Base-by-base conservation (phyloP, 2,888 invertebrate species). In the Polydrusus pterygomalis region DNA sequence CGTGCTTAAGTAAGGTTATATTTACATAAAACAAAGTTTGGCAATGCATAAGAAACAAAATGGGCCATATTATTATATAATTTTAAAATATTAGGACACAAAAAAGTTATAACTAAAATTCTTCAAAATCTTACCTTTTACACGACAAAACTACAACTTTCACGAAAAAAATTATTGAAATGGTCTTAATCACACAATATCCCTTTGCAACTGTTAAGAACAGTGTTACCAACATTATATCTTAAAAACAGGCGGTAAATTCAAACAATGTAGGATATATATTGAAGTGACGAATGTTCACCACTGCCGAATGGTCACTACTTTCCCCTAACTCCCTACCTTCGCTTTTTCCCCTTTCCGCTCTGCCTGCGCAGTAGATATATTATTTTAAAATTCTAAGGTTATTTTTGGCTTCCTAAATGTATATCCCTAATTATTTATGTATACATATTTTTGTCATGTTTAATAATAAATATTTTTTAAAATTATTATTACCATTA, bases 201-300 rank as follows among this genome's bases (percentile, higher is more conserved):
- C 34, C 1, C 34, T 6, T 34, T 34, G 34, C 30, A 30, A 30
- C 30, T 30, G 30, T 43, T 43, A 43, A 43, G 43, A 43, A 13
- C n/a, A 43, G 43, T 43, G 43, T 11, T 3, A 10, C n/a, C 43
- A 11, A 13, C 43, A n/a, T 43, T 13, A 43, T 43, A 43, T 43
- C 43, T 43, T 43, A 43, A 43, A 43, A 43, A 40, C 40, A 40
- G 40, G 40, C 40, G 40, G 40, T 40, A 40, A 43, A 43, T 43
- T 43, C 43, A 6, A 43, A 11, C 9, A 13, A 13, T 9, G n/a
- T 13, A 0, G 43, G 43, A 43, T 43, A n/a, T 43, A 43, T 43
- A 43, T 9, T 10, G 6, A 43, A 43, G 8, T 43, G 43, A 43
- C 43, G 43, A 43, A 43, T 43, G 43, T 43, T 43, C 43, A n/a